These are phyloP conservation scores for Saturnia japonica DNA, from an alignment of 2,888 invertebrate genomes.

Conservation along the genomic window DNA sequence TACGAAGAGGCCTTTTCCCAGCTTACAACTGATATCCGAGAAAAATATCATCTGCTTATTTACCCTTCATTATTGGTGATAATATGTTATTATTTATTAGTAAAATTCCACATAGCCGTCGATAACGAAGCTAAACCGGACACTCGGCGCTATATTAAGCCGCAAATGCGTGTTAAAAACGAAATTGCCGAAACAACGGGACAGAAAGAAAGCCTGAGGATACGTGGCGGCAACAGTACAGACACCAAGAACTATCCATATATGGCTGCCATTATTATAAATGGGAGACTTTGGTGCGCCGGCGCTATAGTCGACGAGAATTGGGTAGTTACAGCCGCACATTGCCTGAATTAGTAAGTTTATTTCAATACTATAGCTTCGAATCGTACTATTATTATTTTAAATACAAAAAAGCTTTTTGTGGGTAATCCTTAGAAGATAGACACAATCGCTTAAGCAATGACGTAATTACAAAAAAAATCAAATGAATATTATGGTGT, in stretches of 20 bases:
- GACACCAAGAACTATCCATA: conserved; percentile 68
- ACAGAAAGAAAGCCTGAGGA: conserved; percentile 37
- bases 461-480: no score
- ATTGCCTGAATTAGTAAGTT: conserved; percentile 75
- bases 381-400: no score
- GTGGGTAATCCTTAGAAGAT: no score
- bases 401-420: no score
- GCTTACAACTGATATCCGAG: background rate
- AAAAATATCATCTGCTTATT: background rate
- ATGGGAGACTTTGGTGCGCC: conserved; percentile 71
- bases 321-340: conserved; percentile 74
- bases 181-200: conserved; percentile 35
- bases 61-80: background rate
- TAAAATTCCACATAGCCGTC: conserved; percentile 35
- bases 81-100: conserved; percentile 27
- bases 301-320: conserved; percentile 69
- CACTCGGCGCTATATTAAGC: conserved; percentile 34
- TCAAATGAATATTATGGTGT: no score
- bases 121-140: conserved; percentile 24
- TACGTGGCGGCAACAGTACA: conserved; percentile 53
- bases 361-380: background rate
- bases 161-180: conserved; percentile 47
- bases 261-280: conserved; percentile 71
- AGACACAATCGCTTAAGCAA: no score
- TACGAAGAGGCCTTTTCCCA: no score